A percentile compares a stretch with the other conserved stretches of the same genome.
Conservation (phyloP, 2,797 vertebrate species). For the Serranus cabrilla region DNA sequence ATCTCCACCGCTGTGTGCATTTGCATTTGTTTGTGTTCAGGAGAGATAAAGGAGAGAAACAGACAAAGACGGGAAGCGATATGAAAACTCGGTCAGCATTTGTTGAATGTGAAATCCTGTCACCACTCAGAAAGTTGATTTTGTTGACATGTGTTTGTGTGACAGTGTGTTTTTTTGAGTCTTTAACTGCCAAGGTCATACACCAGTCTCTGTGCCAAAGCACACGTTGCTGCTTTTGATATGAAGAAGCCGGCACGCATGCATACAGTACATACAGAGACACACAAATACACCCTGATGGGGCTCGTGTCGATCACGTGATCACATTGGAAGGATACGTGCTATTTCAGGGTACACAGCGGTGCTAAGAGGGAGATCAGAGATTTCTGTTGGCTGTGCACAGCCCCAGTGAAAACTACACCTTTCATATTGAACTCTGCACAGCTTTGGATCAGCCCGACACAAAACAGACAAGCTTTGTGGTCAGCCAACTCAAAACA, state of each 20-base stretch:
- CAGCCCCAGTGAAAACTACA: conserved; percentile 23
- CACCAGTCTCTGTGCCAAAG: conserved; percentile 30
- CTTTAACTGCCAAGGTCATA: conserved; percentile 36
- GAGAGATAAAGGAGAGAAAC: conserved; percentile 17
- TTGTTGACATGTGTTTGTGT: conserved; percentile 33
- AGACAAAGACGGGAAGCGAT: background rate
- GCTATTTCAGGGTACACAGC: conserved; percentile 54
- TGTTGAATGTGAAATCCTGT: conserved; percentile 18
- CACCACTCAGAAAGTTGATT: conserved; percentile 23
- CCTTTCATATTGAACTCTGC: background rate
- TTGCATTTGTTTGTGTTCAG: conserved; percentile 58
- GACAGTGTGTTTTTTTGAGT: conserved; percentile 18
- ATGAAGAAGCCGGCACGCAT: conserved; percentile 31
- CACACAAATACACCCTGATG: conserved; percentile 39
- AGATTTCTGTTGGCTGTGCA: conserved; percentile 36
- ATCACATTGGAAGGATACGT: conserved; percentile 52
- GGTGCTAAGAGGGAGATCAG: conserved; percentile 27
- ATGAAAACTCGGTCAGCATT: conserved; percentile 5
- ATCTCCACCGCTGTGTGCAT: conserved; percentile 23
- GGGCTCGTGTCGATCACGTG: conserved; percentile 53
- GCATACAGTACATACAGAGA: conserved; percentile 48
- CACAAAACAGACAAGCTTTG: conserved; percentile 18
- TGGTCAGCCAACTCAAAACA: conserved; percentile 38
- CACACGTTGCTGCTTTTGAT: conserved; percentile 48
- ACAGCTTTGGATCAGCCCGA: conserved; percentile 22